A percentile compares a stretch with the other conserved stretches of the same genome.
Evolutionary conservation across 2,888 invertebrate genomes (phyloP).

Genomic region (Mechanitis mazaeus): DNA sequence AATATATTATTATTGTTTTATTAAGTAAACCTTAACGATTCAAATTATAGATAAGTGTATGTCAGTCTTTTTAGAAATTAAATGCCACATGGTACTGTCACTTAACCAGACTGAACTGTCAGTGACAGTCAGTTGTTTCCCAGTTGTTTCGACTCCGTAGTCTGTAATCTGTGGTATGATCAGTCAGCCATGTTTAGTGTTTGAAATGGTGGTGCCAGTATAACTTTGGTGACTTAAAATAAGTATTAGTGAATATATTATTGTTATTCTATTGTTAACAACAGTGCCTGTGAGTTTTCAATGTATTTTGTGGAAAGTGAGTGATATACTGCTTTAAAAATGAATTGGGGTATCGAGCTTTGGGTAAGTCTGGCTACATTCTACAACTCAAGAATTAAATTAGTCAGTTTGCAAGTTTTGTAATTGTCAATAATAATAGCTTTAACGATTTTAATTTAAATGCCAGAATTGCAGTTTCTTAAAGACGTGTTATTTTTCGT

Average conservation of each 20-base stretch:
- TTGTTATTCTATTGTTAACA: constrained; percentile 43
- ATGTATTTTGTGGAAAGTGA: constrained; percentile 71
- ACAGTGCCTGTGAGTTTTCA: constrained; percentile 64
- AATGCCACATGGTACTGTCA: neutral
- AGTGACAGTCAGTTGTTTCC: constrained; percentile 31
- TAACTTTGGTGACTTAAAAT: constrained; percentile 55
- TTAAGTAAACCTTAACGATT: no score
- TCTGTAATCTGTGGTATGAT: constrained; percentile 38
- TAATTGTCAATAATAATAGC: constrained; percentile 21
- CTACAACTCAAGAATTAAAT: constrained; percentile 14
- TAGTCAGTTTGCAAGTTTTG: constrained; percentile 26
- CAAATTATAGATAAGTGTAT: neutral
- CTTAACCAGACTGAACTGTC: constrained; percentile 16
- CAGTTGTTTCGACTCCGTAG: constrained; percentile 37
- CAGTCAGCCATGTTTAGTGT: constrained; percentile 76
- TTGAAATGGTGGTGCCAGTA: constrained; percentile 62
- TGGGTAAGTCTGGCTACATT: constrained; percentile 73
- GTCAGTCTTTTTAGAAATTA: neutral
- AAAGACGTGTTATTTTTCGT: neutral
- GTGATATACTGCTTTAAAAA: constrained; percentile 66
- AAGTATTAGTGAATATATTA: constrained; percentile 52
- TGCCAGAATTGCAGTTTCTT: neutral
- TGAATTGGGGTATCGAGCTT: constrained; percentile 83
- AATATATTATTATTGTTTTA: no score
- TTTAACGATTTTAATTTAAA: constrained; percentile 6